Evolutionary conservation across 2,888 invertebrate species (phyloP).

Genomic region (Orthosia gothica): DNA sequence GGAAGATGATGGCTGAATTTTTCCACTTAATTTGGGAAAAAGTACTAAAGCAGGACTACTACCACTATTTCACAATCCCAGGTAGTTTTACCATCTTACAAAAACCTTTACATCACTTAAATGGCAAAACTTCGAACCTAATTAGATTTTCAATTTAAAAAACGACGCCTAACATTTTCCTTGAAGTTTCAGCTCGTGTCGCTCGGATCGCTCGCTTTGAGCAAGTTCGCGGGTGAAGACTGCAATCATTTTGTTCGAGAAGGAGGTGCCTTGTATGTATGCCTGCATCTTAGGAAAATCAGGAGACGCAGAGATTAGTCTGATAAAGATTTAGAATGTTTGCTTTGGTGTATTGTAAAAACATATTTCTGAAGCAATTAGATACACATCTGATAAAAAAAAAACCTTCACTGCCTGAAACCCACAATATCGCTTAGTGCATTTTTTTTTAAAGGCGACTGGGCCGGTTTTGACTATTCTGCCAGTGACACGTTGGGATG

Average conservation of each 20-base stretch:
- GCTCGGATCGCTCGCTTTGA: slow-evolving; percentile 35
- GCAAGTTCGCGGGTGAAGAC: slow-evolving; percentile 33
- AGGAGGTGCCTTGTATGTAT: slow-evolving; percentile 10
- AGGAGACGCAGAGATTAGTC: background rate
- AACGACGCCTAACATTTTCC: slow-evolving; percentile 21
- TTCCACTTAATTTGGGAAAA: background rate
- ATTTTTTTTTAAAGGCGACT: no score
- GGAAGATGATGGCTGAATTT: no score
- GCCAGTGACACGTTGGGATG: no score
- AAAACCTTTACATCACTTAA: slow-evolving; percentile 16
- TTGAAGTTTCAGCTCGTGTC: slow-evolving; percentile 32
- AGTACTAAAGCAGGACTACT: background rate
- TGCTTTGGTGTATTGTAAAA: no score
- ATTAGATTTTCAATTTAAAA: slow-evolving; percentile 48
- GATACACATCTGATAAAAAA: no score
- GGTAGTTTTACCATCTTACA: background rate
- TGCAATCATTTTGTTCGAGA: slow-evolving; percentile 38
- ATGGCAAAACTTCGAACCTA: slow-evolving; percentile 37
- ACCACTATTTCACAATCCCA: background rate
- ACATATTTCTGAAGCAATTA: no score
- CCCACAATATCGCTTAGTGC: no score
- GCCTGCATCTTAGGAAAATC: background rate
- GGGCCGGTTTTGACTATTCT: no score
- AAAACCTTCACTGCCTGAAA: no score
- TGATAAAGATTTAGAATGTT: background rate